These are phyloP conservation scores for Oceanodroma leucorhoa DNA, from an alignment of 2,797 vertebrate species.

Conservation along the genomic window DNA sequence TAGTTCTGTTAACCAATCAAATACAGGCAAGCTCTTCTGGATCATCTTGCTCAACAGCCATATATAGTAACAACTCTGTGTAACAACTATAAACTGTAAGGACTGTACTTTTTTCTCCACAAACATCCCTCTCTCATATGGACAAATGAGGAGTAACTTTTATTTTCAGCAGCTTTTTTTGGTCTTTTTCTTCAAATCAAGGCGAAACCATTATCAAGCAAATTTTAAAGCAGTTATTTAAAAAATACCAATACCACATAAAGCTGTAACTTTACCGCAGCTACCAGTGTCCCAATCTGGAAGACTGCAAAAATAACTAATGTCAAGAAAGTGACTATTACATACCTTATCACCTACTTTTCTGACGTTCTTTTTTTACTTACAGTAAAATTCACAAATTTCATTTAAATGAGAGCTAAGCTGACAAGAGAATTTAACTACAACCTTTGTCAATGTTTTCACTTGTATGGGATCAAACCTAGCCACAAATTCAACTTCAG, in stretches of 20 bases:
- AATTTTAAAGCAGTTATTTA: neutral
- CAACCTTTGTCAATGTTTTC: neutral
- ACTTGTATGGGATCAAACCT: neutral
- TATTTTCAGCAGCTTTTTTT: neutral
- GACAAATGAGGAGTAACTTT: neutral
- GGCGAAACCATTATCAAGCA: neutral
- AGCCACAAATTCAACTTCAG: neutral
- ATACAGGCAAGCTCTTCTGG: neutral
- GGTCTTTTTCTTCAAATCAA: neutral
- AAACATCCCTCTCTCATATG: neutral
- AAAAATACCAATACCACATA: neutral
- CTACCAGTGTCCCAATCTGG: neutral
- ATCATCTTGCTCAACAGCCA: neutral
- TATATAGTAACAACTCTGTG: neutral
- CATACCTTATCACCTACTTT: neutral
- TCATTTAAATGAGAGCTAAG: neutral
- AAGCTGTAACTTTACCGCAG: neutral
- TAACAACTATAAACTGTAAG: neutral
- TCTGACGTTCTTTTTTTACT: neutral
- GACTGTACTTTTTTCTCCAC: neutral
- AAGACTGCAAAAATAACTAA: neutral
- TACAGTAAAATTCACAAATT: rapidly evolving
- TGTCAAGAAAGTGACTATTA: neutral
- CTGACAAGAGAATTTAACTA: neutral
- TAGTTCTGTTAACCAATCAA: neutral